A percentile compares a stretch with the other conserved stretches of the same genome.
phyloP scores from a whole-genome alignment of 2,113 vertebrate species.

The Mastomys natalensis region DNA sequence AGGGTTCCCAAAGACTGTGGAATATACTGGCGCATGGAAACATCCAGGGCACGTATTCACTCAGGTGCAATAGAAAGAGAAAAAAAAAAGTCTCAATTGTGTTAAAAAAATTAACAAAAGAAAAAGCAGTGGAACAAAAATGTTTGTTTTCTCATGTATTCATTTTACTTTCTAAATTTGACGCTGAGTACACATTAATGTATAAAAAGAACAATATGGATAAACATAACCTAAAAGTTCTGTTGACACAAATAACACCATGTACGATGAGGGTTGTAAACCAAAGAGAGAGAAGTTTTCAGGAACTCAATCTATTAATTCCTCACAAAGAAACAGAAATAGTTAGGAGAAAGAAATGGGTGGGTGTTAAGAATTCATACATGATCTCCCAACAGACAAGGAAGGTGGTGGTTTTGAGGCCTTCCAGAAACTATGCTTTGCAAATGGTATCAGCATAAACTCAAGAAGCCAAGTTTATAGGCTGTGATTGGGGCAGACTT shows the following conservation, averaged over 20 bases:
- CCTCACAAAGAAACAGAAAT: background rate
- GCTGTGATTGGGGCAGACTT: background rate
- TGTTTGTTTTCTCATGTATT: background rate
- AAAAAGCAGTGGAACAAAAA: background rate
- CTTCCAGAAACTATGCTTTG: background rate
- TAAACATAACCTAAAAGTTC: background rate
- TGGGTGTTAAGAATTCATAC: background rate
- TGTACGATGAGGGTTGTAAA: background rate
- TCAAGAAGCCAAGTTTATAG: background rate
- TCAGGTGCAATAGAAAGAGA: background rate
- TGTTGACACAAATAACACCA: background rate
- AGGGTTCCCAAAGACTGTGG: background rate
- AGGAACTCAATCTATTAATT: background rate
- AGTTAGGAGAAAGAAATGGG: background rate
- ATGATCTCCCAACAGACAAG: background rate
- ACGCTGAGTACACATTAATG: background rate
- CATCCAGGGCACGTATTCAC: background rate
- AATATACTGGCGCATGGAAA: background rate
- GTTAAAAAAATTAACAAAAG: background rate
- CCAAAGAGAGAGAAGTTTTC: background rate
- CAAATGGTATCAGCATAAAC: background rate
- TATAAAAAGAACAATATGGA: background rate
- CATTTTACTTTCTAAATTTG: conserved; percentile 41
- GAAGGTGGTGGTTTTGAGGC: background rate
- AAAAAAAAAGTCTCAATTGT: conserved; percentile 36